Evolutionary conservation across 2,888 invertebrate genomes (phyloP).

Genomic region (Vesta saturnalis): DNA sequence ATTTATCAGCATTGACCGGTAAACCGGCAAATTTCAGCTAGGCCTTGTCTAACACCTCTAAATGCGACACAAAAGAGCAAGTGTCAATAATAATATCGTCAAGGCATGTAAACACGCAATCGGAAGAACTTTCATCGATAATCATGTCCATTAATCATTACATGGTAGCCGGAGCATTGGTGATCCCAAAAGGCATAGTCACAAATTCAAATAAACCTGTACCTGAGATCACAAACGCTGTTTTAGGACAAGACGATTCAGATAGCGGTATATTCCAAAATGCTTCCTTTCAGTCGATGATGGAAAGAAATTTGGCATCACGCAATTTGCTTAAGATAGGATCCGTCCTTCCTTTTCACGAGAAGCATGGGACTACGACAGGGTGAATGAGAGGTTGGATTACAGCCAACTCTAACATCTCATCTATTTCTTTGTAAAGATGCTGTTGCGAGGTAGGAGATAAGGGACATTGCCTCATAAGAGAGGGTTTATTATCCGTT

Average conservation of each 20-base stretch:
- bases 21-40: no score
- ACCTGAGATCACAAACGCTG: background rate
- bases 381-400: background rate
- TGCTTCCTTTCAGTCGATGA: background rate
- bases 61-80: no score
- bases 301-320: background rate
- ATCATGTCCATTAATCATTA: background rate
- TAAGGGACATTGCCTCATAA: background rate
- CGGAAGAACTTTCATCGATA: background rate
- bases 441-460: background rate
- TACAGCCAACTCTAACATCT: no score
- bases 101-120: slow-evolving; percentile 1
- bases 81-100: no score
- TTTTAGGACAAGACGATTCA: background rate
- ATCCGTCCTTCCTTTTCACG: background rate
- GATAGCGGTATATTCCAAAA: background rate
- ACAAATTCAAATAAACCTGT: background rate
- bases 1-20: no score
- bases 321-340: background rate
- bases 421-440: background rate
- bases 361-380: background rate
- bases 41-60: no score
- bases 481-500: no score
- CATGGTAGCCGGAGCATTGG: background rate
- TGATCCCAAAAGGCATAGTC: background rate